Percentiles rank a stretch among this genome's conserved stretches.
These are phyloP conservation scores for Stenurella melanura DNA, from an alignment of 2,888 invertebrate species.

Conservation along the genomic window DNA sequence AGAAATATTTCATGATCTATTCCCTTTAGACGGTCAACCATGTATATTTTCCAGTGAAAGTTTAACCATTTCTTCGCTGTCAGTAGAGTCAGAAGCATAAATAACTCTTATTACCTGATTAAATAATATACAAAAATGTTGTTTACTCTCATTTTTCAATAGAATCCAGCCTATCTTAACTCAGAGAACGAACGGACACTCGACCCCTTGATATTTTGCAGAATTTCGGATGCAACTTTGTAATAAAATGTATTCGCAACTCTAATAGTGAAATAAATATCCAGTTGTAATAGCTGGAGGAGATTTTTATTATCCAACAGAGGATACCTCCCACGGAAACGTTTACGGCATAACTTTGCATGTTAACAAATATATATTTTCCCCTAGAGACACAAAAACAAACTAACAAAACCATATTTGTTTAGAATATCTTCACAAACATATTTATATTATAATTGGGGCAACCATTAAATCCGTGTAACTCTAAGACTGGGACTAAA, in stretches of 20 bases:
- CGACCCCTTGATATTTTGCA: neutral
- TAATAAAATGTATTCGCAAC: neutral
- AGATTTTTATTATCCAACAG: conserved; percentile 14
- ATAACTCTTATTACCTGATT: too few relatives aligned
- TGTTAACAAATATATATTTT: conserved; percentile 12
- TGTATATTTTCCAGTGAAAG: too few relatives aligned
- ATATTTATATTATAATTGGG: neutral
- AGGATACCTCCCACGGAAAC: neutral
- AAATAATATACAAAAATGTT: too few relatives aligned
- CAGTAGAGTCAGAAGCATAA: too few relatives aligned
- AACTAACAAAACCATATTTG: conserved; percentile 12
- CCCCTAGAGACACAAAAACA: neutral
- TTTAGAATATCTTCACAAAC: conserved; percentile 6
- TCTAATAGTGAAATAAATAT: neutral
- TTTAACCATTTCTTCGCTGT: too few relatives aligned
- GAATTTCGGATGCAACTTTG: neutral
- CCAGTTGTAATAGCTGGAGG: neutral
- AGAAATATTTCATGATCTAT: too few relatives aligned
- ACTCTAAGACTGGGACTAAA: too few relatives aligned
- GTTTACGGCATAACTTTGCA: conserved; percentile 10
- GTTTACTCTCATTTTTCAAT: too few relatives aligned
- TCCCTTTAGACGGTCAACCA: too few relatives aligned
- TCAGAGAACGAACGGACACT: too few relatives aligned
- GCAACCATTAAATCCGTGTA: neutral
- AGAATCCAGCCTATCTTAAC: too few relatives aligned